These are phyloP conservation scores for Linnaemya vulpina DNA, from an alignment of 2,888 invertebrate species.

Conservation along the genomic window DNA sequence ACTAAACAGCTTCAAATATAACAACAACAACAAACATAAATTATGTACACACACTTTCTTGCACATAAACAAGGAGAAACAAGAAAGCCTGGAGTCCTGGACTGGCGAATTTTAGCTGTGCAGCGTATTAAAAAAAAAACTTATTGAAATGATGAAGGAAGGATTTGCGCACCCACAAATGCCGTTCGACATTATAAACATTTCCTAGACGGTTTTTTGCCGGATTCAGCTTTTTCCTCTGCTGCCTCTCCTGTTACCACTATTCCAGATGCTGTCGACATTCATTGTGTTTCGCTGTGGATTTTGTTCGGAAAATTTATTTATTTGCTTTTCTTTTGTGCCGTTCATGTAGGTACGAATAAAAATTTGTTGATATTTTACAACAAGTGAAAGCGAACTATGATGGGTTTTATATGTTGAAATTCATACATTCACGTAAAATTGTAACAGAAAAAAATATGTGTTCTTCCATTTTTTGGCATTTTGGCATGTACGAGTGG, in stretches of 20 bases:
- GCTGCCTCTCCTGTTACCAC: slow-evolving; percentile 43
- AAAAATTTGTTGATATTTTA: slow-evolving; percentile 49
- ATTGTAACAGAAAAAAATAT: slow-evolving; percentile 14
- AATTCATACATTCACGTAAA: slow-evolving; percentile 27
- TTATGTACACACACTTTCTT: no score
- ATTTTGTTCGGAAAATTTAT: slow-evolving; percentile 42
- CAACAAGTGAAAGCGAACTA: slow-evolving; percentile 32
- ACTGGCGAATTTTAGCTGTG: neutral
- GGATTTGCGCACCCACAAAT: slow-evolving; percentile 72
- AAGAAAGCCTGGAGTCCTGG: no score
- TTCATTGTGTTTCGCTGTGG: slow-evolving; percentile 39
- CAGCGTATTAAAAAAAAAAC: neutral
- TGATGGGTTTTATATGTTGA: slow-evolving; percentile 23
- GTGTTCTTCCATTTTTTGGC: slow-evolving; percentile 6
- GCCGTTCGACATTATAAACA: slow-evolving; percentile 70
- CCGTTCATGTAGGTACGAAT: slow-evolving; percentile 27
- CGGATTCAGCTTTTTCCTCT: slow-evolving; percentile 57
- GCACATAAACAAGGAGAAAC: neutral
- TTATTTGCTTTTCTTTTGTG: slow-evolving; percentile 6
- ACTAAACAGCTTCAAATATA: neutral
- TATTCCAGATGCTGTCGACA: slow-evolving; percentile 25
- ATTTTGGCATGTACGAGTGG: no score
- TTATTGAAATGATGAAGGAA: slow-evolving; percentile 48
- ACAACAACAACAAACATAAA: no score
- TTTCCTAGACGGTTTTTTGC: slow-evolving; percentile 64